phyloP scores from a whole-genome alignment of 1,140 invertebrate genomes.

The Zaprionus camerounensis region DNA sequence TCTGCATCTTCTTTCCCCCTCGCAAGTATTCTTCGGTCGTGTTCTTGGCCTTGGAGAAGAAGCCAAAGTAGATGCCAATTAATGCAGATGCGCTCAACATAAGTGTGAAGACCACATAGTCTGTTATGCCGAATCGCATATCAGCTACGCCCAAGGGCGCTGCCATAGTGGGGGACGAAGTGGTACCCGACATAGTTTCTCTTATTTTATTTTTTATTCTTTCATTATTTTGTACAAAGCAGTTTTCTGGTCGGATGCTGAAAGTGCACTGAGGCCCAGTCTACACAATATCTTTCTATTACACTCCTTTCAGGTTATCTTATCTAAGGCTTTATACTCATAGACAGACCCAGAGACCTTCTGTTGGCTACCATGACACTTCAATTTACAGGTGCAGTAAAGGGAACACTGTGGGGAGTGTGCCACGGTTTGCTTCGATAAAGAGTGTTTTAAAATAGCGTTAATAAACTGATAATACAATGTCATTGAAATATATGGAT shows the following conservation, averaged over 20 bases:
- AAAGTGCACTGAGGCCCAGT: constrained; percentile 29
- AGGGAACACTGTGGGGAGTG: background rate
- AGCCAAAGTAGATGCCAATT: constrained; percentile 89
- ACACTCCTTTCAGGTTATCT: constrained; percentile 40
- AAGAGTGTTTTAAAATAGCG: background rate
- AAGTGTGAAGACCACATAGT: constrained; percentile 87
- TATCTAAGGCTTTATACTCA: constrained; percentile 26
- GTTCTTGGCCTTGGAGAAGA: constrained; percentile 75
- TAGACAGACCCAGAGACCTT: constrained; percentile 10
- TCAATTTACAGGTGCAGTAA: background rate
- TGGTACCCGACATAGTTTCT: constrained; percentile 40
- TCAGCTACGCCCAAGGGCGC: constrained; percentile 7
- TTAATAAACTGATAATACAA: background rate
- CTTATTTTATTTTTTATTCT: background rate
- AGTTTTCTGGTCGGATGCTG: constrained; percentile 33
- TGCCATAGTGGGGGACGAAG: background rate
- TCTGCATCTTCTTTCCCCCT: constrained; percentile 88
- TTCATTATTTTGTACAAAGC: background rate
- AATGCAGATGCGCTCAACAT: constrained; percentile 87
- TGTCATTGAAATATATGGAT: background rate
- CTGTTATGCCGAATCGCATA: constrained; percentile 84
- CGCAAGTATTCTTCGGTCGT: constrained; percentile 86
- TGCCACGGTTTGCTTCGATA: constrained; percentile 3
- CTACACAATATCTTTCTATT: background rate
- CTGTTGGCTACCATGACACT: constrained; percentile 34